Evolutionary conservation across 2,888 invertebrate species (phyloP), one percentile per base, ranked within the genome.

Genomic region (Mycalesis mineus): DNA sequence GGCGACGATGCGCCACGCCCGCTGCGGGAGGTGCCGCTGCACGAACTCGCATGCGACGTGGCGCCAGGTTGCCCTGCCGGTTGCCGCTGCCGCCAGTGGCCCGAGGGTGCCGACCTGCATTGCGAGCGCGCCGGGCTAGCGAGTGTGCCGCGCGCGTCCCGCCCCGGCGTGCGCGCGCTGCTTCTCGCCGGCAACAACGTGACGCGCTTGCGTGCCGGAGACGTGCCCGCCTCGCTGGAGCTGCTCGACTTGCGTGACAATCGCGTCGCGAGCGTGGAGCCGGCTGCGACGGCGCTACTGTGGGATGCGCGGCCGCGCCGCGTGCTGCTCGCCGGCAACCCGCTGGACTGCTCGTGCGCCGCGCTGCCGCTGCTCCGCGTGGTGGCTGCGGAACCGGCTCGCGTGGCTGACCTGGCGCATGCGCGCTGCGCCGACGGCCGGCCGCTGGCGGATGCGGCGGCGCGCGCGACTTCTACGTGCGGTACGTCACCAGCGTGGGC

Each of bases 211-310:
- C 33, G 41, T 9, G 50, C 53, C n/a, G 50, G 40, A 13, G 59
- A 58, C 39, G 14, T 63, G 41, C 50, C 60, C 22, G 54, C 59
- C 6, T 9, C 52, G 42, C 22, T 55, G 40, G 65, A 64, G 63
- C 31, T 41, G 53, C 55, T 73, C 48, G 71, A 72, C 60, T 58
- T 71, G 52, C 51, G 63, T 11, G 57, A 66, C 59, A 71, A 71
- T 62, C 37, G 11, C 15, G 41, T 71, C n/a, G 17, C 53, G 33
- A 41, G 52, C 42, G 50, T 65, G 53, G 56, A 55, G 22, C 62
- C 52, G 54, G 61, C 41, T 17, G 58, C 56, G 13, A 61, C 58
- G 47, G 52, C 48, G 29, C 65, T 59, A 53, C 61, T 70, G 63
- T 49, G 65, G 29, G 58, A 49, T 48, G 47, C 28, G 28, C n/a